A percentile compares a stretch with the other conserved stretches of the same genome.
Evolutionary conservation across 2,113 vertebrate genomes (phyloP).

Genomic region (Tor tambroides): DNA sequence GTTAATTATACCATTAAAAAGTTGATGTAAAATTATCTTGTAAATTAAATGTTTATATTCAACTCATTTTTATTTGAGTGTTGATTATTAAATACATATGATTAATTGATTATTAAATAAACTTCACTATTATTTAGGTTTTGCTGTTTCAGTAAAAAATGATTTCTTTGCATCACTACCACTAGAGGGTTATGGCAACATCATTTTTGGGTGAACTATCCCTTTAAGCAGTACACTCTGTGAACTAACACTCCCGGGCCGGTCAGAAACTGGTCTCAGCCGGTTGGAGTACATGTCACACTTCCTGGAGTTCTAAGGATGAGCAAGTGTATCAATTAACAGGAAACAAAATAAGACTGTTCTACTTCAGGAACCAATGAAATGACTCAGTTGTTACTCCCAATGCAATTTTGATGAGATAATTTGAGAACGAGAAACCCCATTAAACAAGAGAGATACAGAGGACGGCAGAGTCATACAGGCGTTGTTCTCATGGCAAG

Average conservation of each 20-base stretch:
- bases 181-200: background rate
- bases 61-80: background rate
- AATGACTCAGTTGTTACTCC: background rate
- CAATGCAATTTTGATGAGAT: conserved; percentile 20
- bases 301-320: background rate
- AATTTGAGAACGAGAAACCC: background rate
- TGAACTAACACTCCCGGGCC: background rate
- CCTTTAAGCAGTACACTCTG: background rate
- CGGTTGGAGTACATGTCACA: background rate
- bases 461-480: background rate
- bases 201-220: background rate
- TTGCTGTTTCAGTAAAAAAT: background rate
- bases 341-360: conserved; percentile 14
- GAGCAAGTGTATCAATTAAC: background rate
- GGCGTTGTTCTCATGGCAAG: background rate
- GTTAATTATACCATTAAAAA: background rate
- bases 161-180: background rate
- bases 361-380: background rate
- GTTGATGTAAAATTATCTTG: background rate
- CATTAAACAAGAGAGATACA: conserved; percentile 12
- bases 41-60: background rate
- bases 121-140: background rate
- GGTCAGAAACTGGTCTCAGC: background rate
- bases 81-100: background rate
- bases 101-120: too few relatives aligned